phyloP scores from a whole-genome alignment of 1,140 invertebrate species.

The Saccostrea glomerata region DNA sequence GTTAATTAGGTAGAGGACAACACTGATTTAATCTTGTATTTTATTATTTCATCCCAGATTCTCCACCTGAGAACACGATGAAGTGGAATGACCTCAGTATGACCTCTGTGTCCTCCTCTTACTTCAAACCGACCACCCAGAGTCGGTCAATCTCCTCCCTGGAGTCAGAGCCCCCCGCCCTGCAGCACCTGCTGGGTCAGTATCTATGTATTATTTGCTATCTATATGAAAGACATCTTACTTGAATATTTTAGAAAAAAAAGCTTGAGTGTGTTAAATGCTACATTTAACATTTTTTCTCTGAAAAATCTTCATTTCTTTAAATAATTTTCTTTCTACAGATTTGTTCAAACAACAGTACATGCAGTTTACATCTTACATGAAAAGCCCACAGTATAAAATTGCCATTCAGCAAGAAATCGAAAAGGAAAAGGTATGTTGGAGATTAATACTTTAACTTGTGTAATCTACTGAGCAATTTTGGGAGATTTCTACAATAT shows the following conservation, averaged over 20 bases:
- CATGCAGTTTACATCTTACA: constrained; percentile 88
- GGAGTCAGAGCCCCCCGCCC: constrained; percentile 90
- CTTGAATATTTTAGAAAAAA: too few relatives aligned
- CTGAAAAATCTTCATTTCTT: too few relatives aligned
- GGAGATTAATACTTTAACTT: not conserved
- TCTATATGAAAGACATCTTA: too few relatives aligned
- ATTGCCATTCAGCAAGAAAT: constrained; percentile 88
- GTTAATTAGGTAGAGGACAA: too few relatives aligned
- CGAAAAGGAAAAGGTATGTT: constrained; percentile 85
- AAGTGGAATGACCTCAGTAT: constrained; percentile 72
- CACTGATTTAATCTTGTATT: too few relatives aligned
- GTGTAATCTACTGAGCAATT: too few relatives aligned
- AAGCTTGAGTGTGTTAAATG: too few relatives aligned
- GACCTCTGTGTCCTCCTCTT: constrained; percentile 62
- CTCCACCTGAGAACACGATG: constrained; percentile 58
- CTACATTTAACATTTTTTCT: too few relatives aligned
- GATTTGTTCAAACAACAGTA: constrained; percentile 90
- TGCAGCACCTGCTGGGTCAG: constrained; percentile 88
- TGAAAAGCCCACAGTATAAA: constrained; percentile 89
- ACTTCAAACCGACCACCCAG: constrained; percentile 68
- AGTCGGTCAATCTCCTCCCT: constrained; percentile 67
- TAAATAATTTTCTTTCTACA: constrained; percentile 53
- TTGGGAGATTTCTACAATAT: too few relatives aligned
- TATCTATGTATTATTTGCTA: not conserved
- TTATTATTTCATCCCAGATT: constrained; percentile 40